Conservation (phyloP, 2,797 vertebrate genomes). For the Mus caroli region DNA sequence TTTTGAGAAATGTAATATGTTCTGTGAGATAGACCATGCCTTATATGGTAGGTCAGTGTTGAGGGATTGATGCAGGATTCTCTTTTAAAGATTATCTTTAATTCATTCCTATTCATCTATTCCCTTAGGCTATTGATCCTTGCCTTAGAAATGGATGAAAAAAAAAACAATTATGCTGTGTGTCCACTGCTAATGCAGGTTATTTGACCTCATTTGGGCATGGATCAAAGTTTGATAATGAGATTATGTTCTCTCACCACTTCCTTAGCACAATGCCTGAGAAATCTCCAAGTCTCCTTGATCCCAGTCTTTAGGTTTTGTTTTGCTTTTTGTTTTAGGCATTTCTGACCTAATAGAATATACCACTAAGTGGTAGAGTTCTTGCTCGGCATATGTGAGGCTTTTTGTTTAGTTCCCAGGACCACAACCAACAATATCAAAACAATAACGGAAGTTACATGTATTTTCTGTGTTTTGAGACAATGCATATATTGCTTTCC, state of each 20-base stretch:
- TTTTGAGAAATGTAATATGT: not conserved
- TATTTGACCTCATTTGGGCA: not conserved
- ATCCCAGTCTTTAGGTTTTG: not conserved
- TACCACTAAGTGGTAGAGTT: not conserved
- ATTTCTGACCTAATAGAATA: not conserved
- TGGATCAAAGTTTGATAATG: not conserved
- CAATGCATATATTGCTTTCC: not conserved
- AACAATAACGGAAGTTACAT: not conserved
- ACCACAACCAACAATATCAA: not conserved
- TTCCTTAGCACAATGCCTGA: not conserved
- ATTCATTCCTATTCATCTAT: not conserved
- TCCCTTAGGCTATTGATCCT: not conserved
- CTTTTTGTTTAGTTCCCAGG: not conserved
- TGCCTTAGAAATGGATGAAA: not conserved
- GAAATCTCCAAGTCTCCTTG: not conserved
- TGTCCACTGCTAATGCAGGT: not conserved
- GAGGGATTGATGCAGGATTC: not conserved
- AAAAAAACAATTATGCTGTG: not conserved
- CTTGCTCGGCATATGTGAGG: not conserved
- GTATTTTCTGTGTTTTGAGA: not conserved
- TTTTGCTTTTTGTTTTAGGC: not conserved
- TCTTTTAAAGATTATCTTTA: conserved; percentile 17
- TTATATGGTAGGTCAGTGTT: not conserved
- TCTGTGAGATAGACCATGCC: not conserved
- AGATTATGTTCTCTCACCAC: not conserved